Evolutionary conservation across 2,113 vertebrate species (phyloP), one percentile per base, ranked within the genome.

Genomic region (Menidia beryllina): DNA sequence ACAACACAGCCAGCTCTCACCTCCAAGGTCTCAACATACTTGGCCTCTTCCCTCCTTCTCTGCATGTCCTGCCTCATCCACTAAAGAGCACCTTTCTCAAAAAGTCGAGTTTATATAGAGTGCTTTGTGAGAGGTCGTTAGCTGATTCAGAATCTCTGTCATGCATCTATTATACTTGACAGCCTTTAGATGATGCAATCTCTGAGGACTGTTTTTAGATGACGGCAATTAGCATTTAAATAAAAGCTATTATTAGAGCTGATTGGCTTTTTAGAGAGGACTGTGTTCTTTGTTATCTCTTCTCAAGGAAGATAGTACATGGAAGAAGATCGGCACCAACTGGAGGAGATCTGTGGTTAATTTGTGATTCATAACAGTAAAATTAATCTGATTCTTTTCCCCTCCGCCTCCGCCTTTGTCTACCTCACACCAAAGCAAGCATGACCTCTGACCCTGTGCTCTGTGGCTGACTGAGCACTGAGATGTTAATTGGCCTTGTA

Each of bases 401-500:
- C 23, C 24, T 15, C 68, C 52, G 53, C 49, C 15, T 52, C 52
- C 20, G 49, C 66, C 21, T 66, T 72, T 64, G 47, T 77, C 56
- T 50, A 59, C 73, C 39, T 72, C 19, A 20, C 72, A 54, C 58
- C 47, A 47, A 52, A 76, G 51, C 2, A 65, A 69, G 19, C 38
- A 2, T 45, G 76, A 86, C 83, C 85, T 70, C 7, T 88, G 86
- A 86, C 74, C 76, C 53, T 1, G 7, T 72, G 78, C 81, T 82
- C 81, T 75, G 73, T 77, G 83, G 69, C 81, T 89, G 79, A 89
- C 72, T 83, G 82, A 88, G 72, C 75, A 72, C 82, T 64, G 81
- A 65, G 78, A 84, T 77, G 77, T 70, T 90, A 89, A 88, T 86
- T 91, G 86, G 74, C 78, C 78, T 21, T 89, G 76, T 81, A 83